Percentiles rank a stretch among this genome's conserved stretches.
Evolutionary conservation across 2,888 invertebrate genomes (phyloP).

Genomic region (Nomada flava): DNA sequence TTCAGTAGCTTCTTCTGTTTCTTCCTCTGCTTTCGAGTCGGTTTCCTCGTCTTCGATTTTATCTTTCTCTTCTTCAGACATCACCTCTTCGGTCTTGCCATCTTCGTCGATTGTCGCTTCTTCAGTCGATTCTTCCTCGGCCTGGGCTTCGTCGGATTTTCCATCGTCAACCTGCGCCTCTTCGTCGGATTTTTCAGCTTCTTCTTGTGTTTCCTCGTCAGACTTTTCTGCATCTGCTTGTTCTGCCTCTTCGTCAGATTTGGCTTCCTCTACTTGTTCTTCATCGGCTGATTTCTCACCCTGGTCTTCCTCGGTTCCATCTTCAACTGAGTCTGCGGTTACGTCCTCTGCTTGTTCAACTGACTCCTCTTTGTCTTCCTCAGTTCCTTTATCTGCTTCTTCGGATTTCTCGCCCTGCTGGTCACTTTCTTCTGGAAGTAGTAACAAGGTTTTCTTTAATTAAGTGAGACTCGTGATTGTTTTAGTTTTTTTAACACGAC

Average conservation of each 20-base stretch:
- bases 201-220: conserved; percentile 51
- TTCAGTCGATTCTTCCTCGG: conserved; percentile 51
- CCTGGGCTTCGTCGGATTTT: conserved; percentile 55
- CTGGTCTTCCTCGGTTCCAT: conserved; percentile 58
- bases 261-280: conserved; percentile 39
- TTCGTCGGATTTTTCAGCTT: conserved; percentile 53
- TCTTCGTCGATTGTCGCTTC: conserved; percentile 4
- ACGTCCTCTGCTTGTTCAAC: conserved; percentile 55
- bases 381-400: conserved; percentile 50
- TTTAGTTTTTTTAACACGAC: no score
- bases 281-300: conserved; percentile 35
- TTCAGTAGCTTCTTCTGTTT: conserved; percentile 59
- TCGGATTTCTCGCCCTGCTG: conserved; percentile 58
- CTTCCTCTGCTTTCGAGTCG: conserved; percentile 63
- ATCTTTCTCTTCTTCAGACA: conserved; percentile 54
- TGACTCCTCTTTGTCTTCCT: conserved; percentile 63
- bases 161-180: conserved; percentile 33
- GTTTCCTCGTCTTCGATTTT: conserved; percentile 45
- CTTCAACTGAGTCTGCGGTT: conserved; percentile 9
- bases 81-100: conserved; percentile 46
- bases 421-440: conserved; percentile 22
- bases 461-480: no score
- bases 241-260: conserved; percentile 52
- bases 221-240: conserved; percentile 60
- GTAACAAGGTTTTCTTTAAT: no score